Conservation (phyloP, 2,113 vertebrate genomes). For the Chionomys nivalis region DNA sequence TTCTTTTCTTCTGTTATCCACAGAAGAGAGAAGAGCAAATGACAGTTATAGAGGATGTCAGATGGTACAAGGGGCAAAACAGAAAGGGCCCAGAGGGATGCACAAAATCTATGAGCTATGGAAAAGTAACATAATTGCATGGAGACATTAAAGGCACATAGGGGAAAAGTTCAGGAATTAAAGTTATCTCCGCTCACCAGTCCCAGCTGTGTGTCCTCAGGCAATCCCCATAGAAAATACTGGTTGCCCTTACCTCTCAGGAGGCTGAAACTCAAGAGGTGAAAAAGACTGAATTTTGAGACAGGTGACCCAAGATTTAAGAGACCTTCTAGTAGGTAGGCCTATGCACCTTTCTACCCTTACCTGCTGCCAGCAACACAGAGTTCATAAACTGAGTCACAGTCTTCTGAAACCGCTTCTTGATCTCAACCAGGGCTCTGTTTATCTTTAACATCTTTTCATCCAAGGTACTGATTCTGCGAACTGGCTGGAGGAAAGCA, state of each 20-base stretch:
- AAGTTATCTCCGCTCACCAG: background rate
- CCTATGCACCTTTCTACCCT: background rate
- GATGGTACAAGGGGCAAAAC: too few relatives aligned
- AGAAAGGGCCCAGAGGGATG: background rate
- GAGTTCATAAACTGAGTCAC: conserved; percentile 78
- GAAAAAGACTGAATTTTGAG: background rate
- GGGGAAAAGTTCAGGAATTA: background rate
- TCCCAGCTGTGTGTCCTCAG: background rate
- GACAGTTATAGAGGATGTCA: background rate
- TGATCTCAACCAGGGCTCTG: conserved; percentile 71
- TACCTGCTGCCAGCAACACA: conserved; percentile 79
- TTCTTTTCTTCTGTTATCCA: background rate
- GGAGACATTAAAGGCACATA: background rate
- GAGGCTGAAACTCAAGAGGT: background rate
- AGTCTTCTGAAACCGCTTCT: conserved; percentile 78
- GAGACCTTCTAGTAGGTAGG: background rate
- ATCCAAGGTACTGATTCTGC: background rate
- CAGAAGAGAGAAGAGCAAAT: background rate
- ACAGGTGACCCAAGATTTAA: background rate
- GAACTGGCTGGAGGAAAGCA: conserved; percentile 30
- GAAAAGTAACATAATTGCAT: background rate
- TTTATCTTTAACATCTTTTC: conserved; percentile 58
- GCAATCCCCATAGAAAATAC: background rate
- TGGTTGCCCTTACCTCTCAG: background rate
- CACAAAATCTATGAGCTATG: background rate